phyloP scores from a whole-genome alignment of 2,797 vertebrate genomes.

The Podarcis siculus region DNA sequence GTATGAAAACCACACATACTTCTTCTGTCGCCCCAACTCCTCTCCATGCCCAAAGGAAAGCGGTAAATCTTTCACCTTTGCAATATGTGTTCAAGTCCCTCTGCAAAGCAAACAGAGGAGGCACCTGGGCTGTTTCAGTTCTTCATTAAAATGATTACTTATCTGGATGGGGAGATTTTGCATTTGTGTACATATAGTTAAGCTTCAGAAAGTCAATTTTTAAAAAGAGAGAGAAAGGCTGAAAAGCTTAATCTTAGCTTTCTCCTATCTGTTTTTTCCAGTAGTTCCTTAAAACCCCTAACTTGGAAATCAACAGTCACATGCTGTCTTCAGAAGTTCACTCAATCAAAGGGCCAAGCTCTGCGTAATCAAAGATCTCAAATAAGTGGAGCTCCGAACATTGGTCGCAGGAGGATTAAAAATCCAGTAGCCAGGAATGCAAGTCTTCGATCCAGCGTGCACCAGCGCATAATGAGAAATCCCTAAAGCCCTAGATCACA shows the following conservation, averaged over 20 bases:
- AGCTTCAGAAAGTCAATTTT: slow-evolving; percentile 77
- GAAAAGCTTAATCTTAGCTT: slow-evolving; percentile 77
- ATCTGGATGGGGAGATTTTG: slow-evolving; percentile 52
- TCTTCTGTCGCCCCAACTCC: neutral
- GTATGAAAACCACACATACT: slow-evolving; percentile 30
- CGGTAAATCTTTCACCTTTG: slow-evolving; percentile 36
- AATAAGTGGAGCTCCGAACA: slow-evolving; percentile 96
- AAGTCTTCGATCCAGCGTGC: slow-evolving; percentile 91
- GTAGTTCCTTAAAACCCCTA: slow-evolving; percentile 79
- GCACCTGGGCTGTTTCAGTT: slow-evolving; percentile 49
- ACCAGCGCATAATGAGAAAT: slow-evolving; percentile 94
- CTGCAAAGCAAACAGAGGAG: slow-evolving; percentile 51
- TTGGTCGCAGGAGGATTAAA: slow-evolving; percentile 97
- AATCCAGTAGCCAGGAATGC: slow-evolving; percentile 95
- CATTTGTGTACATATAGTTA: slow-evolving; percentile 63
- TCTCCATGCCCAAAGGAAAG: neutral
- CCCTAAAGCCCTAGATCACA: slow-evolving; percentile 97
- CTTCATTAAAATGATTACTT: slow-evolving; percentile 64
- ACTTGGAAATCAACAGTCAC: slow-evolving; percentile 84
- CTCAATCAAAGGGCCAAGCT: slow-evolving; percentile 94
- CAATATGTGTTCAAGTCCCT: slow-evolving; percentile 18
- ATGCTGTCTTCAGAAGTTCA: slow-evolving; percentile 91
- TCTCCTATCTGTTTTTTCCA: slow-evolving; percentile 79
- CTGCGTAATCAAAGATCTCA: slow-evolving; percentile 98
- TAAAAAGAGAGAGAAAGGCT: slow-evolving; percentile 72